Conservation (phyloP, 1,140 invertebrate genomes). For the Tetramorium simillimum region DNA sequence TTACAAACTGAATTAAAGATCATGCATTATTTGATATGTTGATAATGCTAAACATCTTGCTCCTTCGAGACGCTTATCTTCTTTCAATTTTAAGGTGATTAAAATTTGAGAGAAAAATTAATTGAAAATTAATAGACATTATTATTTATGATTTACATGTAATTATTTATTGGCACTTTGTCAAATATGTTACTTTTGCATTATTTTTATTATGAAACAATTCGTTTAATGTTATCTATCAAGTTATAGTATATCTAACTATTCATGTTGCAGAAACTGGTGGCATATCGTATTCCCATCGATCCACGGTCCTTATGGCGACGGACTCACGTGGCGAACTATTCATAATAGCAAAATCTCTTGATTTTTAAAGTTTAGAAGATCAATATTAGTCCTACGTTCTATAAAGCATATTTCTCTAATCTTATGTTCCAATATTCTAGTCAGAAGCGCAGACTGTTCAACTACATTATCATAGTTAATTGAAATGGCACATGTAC, state of each 20-base stretch:
- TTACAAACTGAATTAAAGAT: not conserved
- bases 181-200: not conserved
- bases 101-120: not conserved
- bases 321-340: constrained; percentile 92
- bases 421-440: constrained; percentile 32
- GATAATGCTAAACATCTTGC: not conserved
- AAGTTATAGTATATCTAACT: not conserved
- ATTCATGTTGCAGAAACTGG: constrained; percentile 85
- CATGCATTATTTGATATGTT: not conserved
- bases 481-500: not conserved
- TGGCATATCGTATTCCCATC: constrained; percentile 93
- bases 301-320: constrained; percentile 90
- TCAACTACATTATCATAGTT: constrained; percentile 1
- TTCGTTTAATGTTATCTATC: not conserved
- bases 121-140: not conserved
- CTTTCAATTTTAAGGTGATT: not conserved
- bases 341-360: constrained; percentile 85
- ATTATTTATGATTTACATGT: not conserved
- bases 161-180: not conserved
- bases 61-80: not conserved
- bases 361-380: constrained; percentile 40
- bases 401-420: constrained; percentile 11
- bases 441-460: constrained; percentile 35
- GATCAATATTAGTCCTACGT: not conserved
- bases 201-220: not conserved